Percentiles rank a stretch among this genome's conserved stretches.
Evolutionary conservation across 2,888 invertebrate genomes (phyloP).

Genomic region (Himalopsyche anomala): DNA sequence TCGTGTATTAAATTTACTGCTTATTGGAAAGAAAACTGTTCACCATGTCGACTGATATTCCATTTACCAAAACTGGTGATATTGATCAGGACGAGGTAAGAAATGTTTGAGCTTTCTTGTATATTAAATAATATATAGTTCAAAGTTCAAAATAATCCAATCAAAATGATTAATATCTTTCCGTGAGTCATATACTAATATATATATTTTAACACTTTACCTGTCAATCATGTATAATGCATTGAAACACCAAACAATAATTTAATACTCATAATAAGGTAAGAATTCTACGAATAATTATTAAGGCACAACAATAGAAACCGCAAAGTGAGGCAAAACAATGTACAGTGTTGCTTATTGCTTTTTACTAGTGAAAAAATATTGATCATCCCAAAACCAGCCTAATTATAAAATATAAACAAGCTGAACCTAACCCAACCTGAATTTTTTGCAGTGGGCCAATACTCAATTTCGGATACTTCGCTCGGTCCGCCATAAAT

Average conservation of each 20-base stretch:
- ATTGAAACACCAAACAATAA: no score
- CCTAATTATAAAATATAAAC: background rate
- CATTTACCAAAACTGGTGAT: slow-evolving; percentile 72
- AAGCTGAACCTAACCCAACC: background rate
- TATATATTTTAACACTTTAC: background rate
- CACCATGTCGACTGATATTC: slow-evolving; percentile 56
- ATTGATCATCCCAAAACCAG: background rate
- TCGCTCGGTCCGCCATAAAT: no score
- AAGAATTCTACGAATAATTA: no score
- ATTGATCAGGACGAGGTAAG: slow-evolving; percentile 84
- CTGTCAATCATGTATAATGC: no score
- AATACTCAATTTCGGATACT: no score
- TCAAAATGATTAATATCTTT: background rate
- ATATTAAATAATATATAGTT: background rate
- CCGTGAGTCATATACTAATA: background rate
- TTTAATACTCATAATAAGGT: no score
- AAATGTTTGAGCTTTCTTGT: background rate
- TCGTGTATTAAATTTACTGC: background rate
- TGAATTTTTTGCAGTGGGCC: no score
- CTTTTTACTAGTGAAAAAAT: no score
- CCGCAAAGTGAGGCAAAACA: no score
- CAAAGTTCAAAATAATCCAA: background rate
- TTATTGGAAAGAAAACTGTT: slow-evolving; percentile 6
- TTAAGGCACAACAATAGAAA: no score
- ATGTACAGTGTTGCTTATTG: no score